phyloP scores from a whole-genome alignment of 2,888 invertebrate genomes.

The Diachrysia chrysitis region DNA sequence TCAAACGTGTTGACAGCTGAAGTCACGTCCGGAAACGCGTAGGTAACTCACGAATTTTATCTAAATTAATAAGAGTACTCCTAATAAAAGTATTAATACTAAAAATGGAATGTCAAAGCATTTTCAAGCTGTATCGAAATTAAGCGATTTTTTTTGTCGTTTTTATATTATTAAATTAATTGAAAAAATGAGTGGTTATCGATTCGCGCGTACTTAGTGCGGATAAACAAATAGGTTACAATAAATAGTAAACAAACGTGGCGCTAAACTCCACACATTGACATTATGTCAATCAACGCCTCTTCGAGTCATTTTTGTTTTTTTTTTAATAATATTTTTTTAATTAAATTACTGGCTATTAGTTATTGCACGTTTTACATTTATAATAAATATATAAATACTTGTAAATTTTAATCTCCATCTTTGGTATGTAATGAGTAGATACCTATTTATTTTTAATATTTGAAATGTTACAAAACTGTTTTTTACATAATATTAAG shows the following conservation, averaged over 20 bases:
- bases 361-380: constrained; percentile 90
- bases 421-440: constrained; percentile 88
- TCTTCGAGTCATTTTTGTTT: constrained; percentile 81
- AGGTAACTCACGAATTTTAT: constrained; percentile 81
- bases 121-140: constrained; percentile 76
- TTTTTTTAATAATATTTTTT: constrained; percentile 83
- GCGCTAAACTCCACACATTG: constrained; percentile 62
- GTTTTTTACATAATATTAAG: constrained; percentile 82
- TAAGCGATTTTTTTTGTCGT: constrained; percentile 59
- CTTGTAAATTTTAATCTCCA: constrained; percentile 88
- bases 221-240: constrained; percentile 83
- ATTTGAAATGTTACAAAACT: constrained; percentile 89
- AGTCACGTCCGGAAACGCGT: constrained; percentile 64
- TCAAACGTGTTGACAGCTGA: constrained; percentile 43
- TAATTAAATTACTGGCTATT: constrained; percentile 88
- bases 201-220: constrained; percentile 64
- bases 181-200: constrained; percentile 60
- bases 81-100: constrained; percentile 81
- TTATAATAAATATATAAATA: constrained; percentile 89
- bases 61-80: constrained; percentile 79
- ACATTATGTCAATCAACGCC: constrained; percentile 75
- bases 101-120: constrained; percentile 82
- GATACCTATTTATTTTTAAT: constrained; percentile 82
- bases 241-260: constrained; percentile 84
- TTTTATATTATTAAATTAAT: constrained; percentile 61